Evolutionary conservation across 1,140 invertebrate species (phyloP), one percentile per base, ranked within the genome.

Genomic region (Drosophila pectinifera): DNA sequence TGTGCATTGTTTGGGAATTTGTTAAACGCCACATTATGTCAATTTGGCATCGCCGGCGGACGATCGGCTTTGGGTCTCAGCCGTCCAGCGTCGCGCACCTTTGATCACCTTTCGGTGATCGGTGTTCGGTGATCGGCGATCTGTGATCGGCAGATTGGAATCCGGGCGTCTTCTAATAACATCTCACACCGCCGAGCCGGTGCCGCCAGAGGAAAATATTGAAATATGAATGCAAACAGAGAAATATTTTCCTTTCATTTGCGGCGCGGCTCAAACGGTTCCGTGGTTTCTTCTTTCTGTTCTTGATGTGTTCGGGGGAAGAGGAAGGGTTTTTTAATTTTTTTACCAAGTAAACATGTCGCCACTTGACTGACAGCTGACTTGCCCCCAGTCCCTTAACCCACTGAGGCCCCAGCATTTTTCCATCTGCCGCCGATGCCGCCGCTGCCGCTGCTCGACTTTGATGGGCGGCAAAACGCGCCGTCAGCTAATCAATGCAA

Each of bases 11-110:
- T 75, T 68, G 53, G 73, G 64, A 78, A 90, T 81, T 89, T 90
- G 86, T 90, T 90, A 90, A 90, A 90, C 85, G 86, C 85, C 85
- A 90, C 86, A 90, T 90, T 90, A 90, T 90, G 85, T 90, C 85
- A 90, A 90, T 82, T 90, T 86, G 85, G 69, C 81, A 82, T 72
- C 70, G 73, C 49, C 62, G 36, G 28, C 53, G 42, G 45, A 14
- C 16, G 14, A 45, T 14, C 22, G 38, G 28, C n/a, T 24, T 51
- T n/a, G 28, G 28, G 28, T 36, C 13, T 51, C 20, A n/a, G 36
- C 46, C 34, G 28, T 45, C n/a, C 22, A 38, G 7, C 10, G 51
- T 59, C 62, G 57, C 45, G 56, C 57, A 70, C 70, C 65, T 80
- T 80, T 74, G 65, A 74, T 79, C 65, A 48, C 34, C 64, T 41